Base-by-base conservation (phyloP, 2,113 vertebrate species). In the Chitala chitala region DNA sequence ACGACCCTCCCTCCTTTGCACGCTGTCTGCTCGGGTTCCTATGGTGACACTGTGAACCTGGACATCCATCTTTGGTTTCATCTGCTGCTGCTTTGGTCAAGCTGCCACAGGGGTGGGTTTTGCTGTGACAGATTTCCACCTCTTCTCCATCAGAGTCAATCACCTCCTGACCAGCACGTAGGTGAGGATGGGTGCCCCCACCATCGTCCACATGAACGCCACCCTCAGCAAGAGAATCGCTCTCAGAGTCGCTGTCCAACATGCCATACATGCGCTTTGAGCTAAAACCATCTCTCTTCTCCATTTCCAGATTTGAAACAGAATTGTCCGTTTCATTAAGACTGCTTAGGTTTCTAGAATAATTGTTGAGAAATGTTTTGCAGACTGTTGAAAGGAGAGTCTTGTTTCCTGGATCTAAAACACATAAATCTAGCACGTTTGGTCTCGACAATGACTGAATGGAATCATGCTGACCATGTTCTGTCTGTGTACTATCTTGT, bases 61-160 rank as follows among this genome's bases (percentile, higher is more conserved):
- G 10, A 72, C 42, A n/a, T n/a, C 26, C 31, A 1, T 75, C 71
- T 26, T 73, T 36, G 46, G 74, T 20, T 50, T 78, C 74, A 29
- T 1, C 71, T 44, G 64, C 40, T 42, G 58, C 12, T 51, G 63
- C 54, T 15, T 64, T 61, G 69, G 9, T 63, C 33, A 38, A 61
- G 48, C 48, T 15, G 55, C 50, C 26, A 64, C 63, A 26, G 69
- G 24, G n/a, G 8, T 73, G 66, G 31, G n/a, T 15, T 42, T 77
- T 73, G 64, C 4, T 2, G 53, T 88, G 92, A 77, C 90, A 94
- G 24, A 94, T 88, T 83, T 98, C 94, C 61, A 95, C 85, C 44
- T 91, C 89, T n/a, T 95, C 94, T 33, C 93, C 93, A 15, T 94
- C 93, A 0, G 93, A 93, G 40, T 93, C 92, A 0, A 69, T 29